Conservation (phyloP, 2,797 vertebrate genomes). For the Lepus oiostolus region DNA sequence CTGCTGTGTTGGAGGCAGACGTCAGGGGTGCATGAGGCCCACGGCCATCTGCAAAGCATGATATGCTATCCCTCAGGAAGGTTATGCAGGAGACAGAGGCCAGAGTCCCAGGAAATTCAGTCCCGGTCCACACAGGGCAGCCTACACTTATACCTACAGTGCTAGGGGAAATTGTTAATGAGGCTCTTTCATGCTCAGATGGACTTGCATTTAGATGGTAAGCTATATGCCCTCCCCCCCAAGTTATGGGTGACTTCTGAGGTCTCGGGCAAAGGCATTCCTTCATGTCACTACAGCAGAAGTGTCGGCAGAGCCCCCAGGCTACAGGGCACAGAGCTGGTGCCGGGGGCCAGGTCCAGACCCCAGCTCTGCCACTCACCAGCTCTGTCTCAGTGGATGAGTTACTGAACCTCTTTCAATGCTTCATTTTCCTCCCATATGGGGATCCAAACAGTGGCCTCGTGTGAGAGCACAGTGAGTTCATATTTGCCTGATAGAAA, state of each 20-base stretch:
- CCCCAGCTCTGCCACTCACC: too few relatives aligned
- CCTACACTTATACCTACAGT: not conserved
- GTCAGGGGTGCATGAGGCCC: not conserved
- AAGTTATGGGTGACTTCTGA: not conserved
- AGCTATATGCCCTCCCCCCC: not conserved
- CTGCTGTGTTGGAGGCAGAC: too few relatives aligned
- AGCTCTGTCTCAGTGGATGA: not conserved
- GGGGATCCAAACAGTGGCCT: rapidly evolving
- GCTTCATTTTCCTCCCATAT: not conserved
- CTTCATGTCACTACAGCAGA: not conserved
- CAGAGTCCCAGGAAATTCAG: not conserved
- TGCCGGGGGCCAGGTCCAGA: not conserved
- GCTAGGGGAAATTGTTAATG: too few relatives aligned
- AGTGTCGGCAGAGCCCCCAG: too few relatives aligned
- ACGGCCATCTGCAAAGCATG: rapidly evolving
- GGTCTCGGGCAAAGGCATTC: not conserved
- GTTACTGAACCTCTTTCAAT: not conserved
- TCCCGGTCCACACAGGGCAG: not conserved
- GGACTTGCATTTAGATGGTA: too few relatives aligned
- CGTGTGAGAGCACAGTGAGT: too few relatives aligned
- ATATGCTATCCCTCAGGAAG: not conserved
- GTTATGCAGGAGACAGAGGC: too few relatives aligned
- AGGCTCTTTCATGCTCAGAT: not conserved
- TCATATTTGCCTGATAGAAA: not conserved
- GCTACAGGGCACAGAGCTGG: not conserved